These are phyloP conservation scores for Thysanoteuthis rhombus DNA, from an alignment of 2,888 invertebrate species.

Conservation along the genomic window DNA sequence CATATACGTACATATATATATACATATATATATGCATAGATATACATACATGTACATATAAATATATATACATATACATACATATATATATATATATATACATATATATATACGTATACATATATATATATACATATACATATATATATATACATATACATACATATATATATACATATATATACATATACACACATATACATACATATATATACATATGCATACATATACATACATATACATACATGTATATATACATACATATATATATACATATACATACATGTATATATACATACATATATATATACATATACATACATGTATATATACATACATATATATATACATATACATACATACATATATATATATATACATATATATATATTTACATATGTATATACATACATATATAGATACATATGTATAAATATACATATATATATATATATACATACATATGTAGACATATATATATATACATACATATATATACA, in stretches of 20 bases:
- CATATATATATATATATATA: slow-evolving; percentile 19
- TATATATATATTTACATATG: background rate
- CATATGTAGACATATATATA: background rate
- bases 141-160: slow-evolving; percentile 45
- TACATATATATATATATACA: background rate
- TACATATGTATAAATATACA: background rate
- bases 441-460: background rate
- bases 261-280: background rate
- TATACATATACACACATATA: background rate
- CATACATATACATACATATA: background rate
- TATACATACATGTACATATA: background rate
- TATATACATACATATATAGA: background rate
- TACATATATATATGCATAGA: too few species aligned
- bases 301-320: background rate
- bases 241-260: background rate
- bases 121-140: background rate
- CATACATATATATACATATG: background rate
- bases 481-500: background rate
- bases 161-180: background rate
- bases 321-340: background rate
- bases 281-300: background rate
- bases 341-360: slow-evolving; percentile 1
- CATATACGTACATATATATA: too few species aligned
- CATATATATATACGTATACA: background rate
- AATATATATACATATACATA: slow-evolving; percentile 19